Evolutionary conservation across 2,888 invertebrate genomes (phyloP).

Genomic region (Stenolophus ochropezus): DNA sequence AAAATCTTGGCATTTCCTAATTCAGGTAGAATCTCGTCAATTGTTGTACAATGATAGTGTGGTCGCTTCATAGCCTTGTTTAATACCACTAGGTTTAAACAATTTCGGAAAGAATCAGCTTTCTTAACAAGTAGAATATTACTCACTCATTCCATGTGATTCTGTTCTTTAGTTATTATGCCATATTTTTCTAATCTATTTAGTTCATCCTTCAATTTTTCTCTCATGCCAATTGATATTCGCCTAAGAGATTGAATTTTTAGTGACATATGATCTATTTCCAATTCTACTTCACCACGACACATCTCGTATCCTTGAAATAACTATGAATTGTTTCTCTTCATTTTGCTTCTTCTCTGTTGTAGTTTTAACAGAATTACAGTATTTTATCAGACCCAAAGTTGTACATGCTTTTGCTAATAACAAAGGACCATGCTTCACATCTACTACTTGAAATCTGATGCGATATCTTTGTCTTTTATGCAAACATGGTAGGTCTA

Average conservation of each 20-base stretch:
- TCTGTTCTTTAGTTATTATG: not conserved
- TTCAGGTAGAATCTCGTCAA: no score
- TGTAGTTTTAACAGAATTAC: not conserved
- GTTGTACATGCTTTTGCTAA: not conserved
- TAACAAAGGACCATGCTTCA: not conserved
- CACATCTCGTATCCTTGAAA: constrained; percentile 21
- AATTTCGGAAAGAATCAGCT: no score
- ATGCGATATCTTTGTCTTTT: not conserved
- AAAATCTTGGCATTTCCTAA: no score
- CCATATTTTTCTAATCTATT: constrained; percentile 18
- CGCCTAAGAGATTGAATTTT: constrained; percentile 39
- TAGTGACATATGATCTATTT: constrained; percentile 54
- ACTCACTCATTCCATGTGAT: no score
- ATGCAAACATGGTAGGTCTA: not conserved
- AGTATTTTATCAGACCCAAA: not conserved
- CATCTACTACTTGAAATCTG: constrained; percentile 1
- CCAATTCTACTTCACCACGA: constrained; percentile 36
- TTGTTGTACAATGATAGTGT: no score
- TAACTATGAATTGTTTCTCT: not conserved
- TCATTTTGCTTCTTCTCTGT: not conserved
- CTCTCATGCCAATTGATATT: constrained; percentile 14
- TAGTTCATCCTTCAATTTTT: constrained; percentile 48
- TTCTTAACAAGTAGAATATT: no score
- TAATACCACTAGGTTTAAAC: no score
- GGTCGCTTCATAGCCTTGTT: no score